phyloP scores from a whole-genome alignment of 2,888 invertebrate species.

The Salpingus planirostris region DNA sequence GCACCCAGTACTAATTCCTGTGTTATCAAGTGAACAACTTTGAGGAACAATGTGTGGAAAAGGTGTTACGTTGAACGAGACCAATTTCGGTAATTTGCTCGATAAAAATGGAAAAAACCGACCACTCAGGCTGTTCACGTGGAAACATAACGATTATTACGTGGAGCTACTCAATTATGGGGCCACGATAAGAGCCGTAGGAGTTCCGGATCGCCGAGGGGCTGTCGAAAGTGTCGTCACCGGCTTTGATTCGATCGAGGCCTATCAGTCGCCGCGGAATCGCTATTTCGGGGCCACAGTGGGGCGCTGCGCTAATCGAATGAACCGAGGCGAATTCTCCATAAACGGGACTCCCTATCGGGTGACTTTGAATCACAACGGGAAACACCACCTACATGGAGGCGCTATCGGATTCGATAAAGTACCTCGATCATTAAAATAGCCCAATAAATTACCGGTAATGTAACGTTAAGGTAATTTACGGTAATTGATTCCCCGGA shows the following conservation, averaged over 20 bases:
- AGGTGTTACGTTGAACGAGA: no score
- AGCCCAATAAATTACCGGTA: no score
- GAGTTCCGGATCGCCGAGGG: constrained; percentile 64
- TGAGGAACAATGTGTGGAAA: no score
- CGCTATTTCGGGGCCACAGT: constrained; percentile 84
- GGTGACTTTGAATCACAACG: constrained; percentile 24
- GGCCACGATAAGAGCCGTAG: constrained; percentile 68
- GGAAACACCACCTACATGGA: constrained; percentile 70
- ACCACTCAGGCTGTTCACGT: constrained; percentile 54
- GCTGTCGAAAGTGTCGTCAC: constrained; percentile 63
- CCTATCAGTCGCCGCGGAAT: constrained; percentile 57
- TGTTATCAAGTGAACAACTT: no score
- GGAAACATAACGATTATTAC: constrained; percentile 53
- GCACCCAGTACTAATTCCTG: no score
- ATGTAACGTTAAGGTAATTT: no score
- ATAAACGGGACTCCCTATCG: no score
- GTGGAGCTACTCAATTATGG: constrained; percentile 71
- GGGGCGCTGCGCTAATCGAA: constrained; percentile 79
- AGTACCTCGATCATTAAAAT: no score
- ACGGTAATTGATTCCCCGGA: no score
- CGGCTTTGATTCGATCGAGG: constrained; percentile 59
- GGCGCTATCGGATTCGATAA: constrained; percentile 78
- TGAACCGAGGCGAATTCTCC: constrained; percentile 57
- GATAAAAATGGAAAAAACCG: no score
- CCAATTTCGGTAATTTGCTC: no score